A percentile compares a stretch with the other conserved stretches of the same genome.
Conservation (phyloP, 2,113 vertebrate species). For the Nansenia antarctica region DNA sequence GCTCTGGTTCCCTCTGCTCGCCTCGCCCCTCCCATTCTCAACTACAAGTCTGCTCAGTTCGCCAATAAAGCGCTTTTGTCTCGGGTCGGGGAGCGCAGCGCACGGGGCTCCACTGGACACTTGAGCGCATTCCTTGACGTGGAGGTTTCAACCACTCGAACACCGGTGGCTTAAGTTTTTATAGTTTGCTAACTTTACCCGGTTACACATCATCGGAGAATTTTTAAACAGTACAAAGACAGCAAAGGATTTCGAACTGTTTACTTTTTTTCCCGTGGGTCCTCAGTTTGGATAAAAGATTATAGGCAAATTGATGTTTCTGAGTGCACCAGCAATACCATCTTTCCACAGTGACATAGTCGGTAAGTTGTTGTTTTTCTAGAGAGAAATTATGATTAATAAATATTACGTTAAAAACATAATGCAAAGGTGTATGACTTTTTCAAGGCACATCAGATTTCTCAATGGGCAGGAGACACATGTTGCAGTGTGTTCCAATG, state of each 20-base stretch:
- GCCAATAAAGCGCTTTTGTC: constrained; percentile 69
- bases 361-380: constrained; percentile 52
- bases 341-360: constrained; percentile 18
- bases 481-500: neutral
- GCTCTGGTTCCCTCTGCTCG: constrained; percentile 15
- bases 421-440: neutral
- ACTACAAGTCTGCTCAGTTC: constrained; percentile 44
- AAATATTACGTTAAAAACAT: neutral
- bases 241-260: constrained; percentile 37
- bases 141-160: constrained; percentile 45
- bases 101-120: constrained; percentile 11
- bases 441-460: too few species aligned
- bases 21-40: constrained; percentile 57
- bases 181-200: neutral
- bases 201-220: neutral
- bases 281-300: constrained; percentile 38
- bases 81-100: constrained; percentile 38
- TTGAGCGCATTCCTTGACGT: constrained; percentile 65
- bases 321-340: constrained; percentile 32
- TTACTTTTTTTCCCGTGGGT: constrained; percentile 23
- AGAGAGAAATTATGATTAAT: neutral
- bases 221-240: constrained; percentile 19
- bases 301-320: constrained; percentile 18
- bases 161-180: constrained; percentile 13
- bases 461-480: constrained; percentile 7